Evolutionary conservation across 2,797 vertebrate genomes (phyloP).

Genomic region (Labroides dimidiatus): DNA sequence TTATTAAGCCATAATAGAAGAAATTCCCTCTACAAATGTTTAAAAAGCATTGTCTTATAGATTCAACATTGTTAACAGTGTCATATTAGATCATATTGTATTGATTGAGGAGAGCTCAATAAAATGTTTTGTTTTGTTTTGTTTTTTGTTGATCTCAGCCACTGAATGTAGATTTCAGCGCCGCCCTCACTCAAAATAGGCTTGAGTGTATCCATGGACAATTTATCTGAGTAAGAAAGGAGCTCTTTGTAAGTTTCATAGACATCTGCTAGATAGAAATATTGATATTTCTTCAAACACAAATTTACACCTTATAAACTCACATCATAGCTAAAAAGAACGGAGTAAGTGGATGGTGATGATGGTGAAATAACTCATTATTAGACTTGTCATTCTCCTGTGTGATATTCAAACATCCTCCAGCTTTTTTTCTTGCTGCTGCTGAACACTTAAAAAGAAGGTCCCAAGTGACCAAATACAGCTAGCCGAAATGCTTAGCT

Average conservation of each 20-base stretch:
- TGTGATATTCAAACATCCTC: constrained; percentile 29
- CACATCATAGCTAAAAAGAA: constrained; percentile 9
- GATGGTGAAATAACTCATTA: constrained; percentile 40
- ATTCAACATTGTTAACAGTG: neutral
- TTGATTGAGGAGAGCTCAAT: neutral
- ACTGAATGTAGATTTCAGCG: neutral
- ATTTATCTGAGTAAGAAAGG: constrained; percentile 8
- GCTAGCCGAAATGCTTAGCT: neutral
- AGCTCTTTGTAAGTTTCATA: constrained; percentile 6
- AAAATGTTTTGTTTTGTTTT: neutral
- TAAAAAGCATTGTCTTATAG: neutral
- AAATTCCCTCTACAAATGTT: neutral
- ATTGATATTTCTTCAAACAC: neutral
- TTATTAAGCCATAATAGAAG: neutral
- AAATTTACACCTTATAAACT: constrained; percentile 3
- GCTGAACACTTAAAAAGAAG: constrained; percentile 19
- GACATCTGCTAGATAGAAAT: constrained; percentile 7
- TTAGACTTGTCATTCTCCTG: constrained; percentile 4
- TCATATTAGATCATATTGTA: neutral
- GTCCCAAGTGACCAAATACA: constrained; percentile 13
- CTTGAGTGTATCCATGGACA: neutral
- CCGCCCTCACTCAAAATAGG: constrained; percentile 4
- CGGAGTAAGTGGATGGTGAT: constrained; percentile 3
- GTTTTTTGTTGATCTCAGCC: neutral
- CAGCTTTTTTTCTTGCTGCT: neutral